Evolutionary conservation across 2,888 invertebrate species (phyloP), one percentile per base, ranked within the genome.

Genomic region (Bellardia bayeri): DNA sequence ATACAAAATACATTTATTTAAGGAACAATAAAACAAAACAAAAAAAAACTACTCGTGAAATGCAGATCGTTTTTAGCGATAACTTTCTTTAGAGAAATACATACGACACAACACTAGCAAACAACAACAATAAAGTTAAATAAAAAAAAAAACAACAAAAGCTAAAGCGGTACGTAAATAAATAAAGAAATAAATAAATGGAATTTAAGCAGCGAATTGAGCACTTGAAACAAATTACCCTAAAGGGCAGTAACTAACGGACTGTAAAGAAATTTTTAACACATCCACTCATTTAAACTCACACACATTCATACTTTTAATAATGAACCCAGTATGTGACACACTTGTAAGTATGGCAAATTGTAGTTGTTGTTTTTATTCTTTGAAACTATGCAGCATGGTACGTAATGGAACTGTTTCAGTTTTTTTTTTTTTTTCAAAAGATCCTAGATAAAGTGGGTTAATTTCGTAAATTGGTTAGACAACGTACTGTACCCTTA

Each of bases 201-300:
- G 88, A 89, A 89, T 86, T 89, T 78, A 87, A 71, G 89, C 90
- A 89, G 90, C 90, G 90, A 91, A 91, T 90, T 92, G 91, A 91
- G 90, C 92, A 92, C 92, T 92, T 91, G 90, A 91, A 91, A 84
- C 76, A 88, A 89, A 89, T 88, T 88, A 87, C 89, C 76, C 86
- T 86, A 51, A 85, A 85, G 79, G 85, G 76, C 68, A 82, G 83
- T 49, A 78, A 80, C 72, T 78, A 78, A 82, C 86, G 72, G 86
- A 82, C 82, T 78, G 82, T 82, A 61, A 78, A 86, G 58, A 58
- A 71, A 72, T 82, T 78, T 78, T 86, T 76, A 78, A 78, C 82
- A 82, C 82, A 82, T 78, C 16, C 79, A 56, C 37, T 82, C 64
- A 78, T 66, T 75, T 40, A 66, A 49, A n/a, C 58, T 49, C 61